Base-by-base conservation (phyloP, 2,113 vertebrate genomes). In the Genyomyrus donnyi region DNA sequence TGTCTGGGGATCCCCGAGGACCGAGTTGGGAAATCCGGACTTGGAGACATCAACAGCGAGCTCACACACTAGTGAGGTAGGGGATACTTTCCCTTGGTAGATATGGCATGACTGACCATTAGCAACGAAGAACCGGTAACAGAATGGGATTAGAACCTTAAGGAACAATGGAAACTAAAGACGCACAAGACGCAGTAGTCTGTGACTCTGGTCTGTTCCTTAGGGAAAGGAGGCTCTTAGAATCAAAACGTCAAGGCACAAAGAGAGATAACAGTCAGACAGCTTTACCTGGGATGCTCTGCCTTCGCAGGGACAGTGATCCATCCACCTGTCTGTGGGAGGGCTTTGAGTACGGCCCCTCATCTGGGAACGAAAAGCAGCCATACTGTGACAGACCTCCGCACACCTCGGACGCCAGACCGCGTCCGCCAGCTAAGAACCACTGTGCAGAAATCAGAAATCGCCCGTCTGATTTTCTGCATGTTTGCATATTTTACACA, bases 331-430 rank as follows among this genome's bases (percentile, higher is more conserved):
- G 96, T 93, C 97, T 97, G 91, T 97, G 96, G 93, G 97, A 96
- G 96, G 98, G 97, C 94, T 99, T 99, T 93, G 97, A 96, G 94
- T 99, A 99, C 92, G 98, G 98, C 95, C 98, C 98, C 93, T 99
- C 98, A 98, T 99, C 98, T 99, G 97, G 70, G 96, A 95, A 96
- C 93, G 94, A 90, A 95, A 92, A 87, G 50, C 24, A 87, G 50
- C 49, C 48, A 27, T 9, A 85, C 42, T 45, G 27, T 31, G 46
- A 27, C 31, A 66, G 46, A 85, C 88, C 6, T 56, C 66, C 5
- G 66, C 77, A 90, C 83, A 50, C 42, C 42, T 45, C 42, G 39
- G 8, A 42, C 7, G 15, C 80, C 80, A 31, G 46, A n/a, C 15
- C 21, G 46, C 87, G 6, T n/a, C 39, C 42, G 45, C 84, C 74